Conservation (phyloP, 2,113 vertebrate species). For the Boulengeromyrus knoepffleri region DNA sequence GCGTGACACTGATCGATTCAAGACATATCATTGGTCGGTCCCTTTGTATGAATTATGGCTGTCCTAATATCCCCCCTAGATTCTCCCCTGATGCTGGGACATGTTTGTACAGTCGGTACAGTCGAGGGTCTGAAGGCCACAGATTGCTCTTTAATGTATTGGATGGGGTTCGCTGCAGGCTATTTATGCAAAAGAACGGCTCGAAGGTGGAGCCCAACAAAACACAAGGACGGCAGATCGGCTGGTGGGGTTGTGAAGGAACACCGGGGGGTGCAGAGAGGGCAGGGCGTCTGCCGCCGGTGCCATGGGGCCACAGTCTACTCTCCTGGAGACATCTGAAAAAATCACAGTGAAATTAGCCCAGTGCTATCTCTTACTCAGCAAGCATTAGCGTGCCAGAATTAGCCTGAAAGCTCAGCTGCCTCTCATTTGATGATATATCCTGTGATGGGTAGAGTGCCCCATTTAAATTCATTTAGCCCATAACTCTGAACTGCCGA, state of each 20-base stretch:
- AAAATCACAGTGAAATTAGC: neutral
- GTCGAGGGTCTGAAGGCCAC: neutral
- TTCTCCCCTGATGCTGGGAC: neutral
- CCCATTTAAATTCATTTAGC: constrained; percentile 14
- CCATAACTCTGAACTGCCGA: neutral
- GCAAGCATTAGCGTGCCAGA: constrained; percentile 2
- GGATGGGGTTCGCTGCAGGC: neutral
- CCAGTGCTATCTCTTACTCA: neutral
- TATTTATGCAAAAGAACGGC: neutral
- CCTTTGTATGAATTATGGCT: neutral
- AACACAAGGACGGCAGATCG: neutral
- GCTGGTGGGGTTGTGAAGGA: neutral
- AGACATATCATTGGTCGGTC: neutral
- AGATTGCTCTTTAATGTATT: neutral
- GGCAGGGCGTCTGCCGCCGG: neutral
- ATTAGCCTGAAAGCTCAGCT: neutral
- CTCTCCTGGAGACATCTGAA: neutral
- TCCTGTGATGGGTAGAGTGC: constrained; percentile 7
- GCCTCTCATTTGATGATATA: constrained; percentile 8
- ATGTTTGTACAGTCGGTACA: neutral
- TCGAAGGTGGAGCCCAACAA: neutral
- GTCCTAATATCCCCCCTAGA: neutral
- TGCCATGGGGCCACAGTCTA: neutral
- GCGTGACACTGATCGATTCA: neutral
- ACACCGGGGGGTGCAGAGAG: neutral